A percentile compares a stretch with the other conserved stretches of the same genome.
Evolutionary conservation across 2,797 vertebrate species (phyloP).

Genomic region (Bradypodion ventrale): DNA sequence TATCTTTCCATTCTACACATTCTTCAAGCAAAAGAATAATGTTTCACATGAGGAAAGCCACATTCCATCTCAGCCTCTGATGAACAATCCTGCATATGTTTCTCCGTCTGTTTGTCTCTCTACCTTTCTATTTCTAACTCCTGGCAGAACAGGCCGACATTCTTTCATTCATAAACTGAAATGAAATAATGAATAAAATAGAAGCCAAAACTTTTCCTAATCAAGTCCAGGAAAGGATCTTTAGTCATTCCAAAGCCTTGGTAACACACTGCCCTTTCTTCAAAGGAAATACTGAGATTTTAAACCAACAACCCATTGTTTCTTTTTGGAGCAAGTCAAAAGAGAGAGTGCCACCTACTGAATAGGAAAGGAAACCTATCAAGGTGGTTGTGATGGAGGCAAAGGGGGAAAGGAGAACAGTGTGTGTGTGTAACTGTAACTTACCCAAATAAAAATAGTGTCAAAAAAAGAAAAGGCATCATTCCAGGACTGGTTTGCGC

Average conservation of each 20-base stretch:
- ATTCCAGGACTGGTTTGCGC: slow-evolving; percentile 69
- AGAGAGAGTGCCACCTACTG: neutral
- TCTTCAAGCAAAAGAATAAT: neutral
- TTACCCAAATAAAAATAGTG: slow-evolving; percentile 31
- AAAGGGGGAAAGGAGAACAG: no score
- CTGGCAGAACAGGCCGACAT: neutral
- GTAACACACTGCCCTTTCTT: neutral
- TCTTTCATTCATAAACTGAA: slow-evolving; percentile 13
- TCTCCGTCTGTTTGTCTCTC: neutral
- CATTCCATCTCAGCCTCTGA: neutral
- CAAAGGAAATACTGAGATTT: neutral
- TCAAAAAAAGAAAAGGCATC: slow-evolving; percentile 68
- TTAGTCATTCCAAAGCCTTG: neutral
- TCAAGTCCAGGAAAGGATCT: neutral
- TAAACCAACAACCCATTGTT: neutral
- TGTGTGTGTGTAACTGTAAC: slow-evolving; percentile 52
- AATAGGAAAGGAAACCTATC: slow-evolving; percentile 17
- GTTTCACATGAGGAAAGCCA: neutral
- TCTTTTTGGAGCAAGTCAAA: neutral
- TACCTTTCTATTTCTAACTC: neutral
- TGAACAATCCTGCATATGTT: neutral
- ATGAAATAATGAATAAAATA: no score
- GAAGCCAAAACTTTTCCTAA: neutral
- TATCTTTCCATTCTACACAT: neutral
- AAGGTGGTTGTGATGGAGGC: neutral